Evolutionary conservation across 2,888 invertebrate species (phyloP).

Genomic region (Merodon equestris): DNA sequence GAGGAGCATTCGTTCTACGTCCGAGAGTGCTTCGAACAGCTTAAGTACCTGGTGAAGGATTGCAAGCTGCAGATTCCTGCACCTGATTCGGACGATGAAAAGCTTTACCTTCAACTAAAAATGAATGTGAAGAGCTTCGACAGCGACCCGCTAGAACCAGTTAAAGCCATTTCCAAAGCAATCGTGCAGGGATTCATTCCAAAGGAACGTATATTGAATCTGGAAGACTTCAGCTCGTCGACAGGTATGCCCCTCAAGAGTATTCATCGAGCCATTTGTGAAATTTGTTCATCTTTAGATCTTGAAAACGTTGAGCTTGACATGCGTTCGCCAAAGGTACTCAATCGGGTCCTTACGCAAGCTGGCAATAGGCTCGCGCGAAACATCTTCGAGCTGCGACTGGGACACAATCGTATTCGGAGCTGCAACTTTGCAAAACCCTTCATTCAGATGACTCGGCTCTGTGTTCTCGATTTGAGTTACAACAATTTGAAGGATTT

Average conservation of each 20-base stretch:
- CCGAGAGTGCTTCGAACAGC: conserved; percentile 74
- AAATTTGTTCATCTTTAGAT: conserved; percentile 38
- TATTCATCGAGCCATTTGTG: not conserved
- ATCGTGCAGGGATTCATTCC: conserved; percentile 72
- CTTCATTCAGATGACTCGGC: conserved; percentile 72
- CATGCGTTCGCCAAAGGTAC: conserved; percentile 72
- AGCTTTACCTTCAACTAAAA: conserved; percentile 71
- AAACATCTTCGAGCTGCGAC: conserved; percentile 73
- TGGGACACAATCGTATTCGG: conserved; percentile 74
- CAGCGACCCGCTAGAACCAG: conserved; percentile 73
- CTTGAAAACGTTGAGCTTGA: conserved; percentile 73
- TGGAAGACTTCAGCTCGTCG: conserved; percentile 73
- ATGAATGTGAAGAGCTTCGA: conserved; percentile 74
- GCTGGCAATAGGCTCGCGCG: conserved; percentile 73
- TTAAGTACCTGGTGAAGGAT: conserved; percentile 71
- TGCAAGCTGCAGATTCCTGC: conserved; percentile 71
- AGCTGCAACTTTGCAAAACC: conserved; percentile 70
- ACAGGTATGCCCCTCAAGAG: conserved; percentile 59
- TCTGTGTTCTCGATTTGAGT: conserved; percentile 74
- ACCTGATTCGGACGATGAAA: conserved; percentile 60
- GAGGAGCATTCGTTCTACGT: conserved; percentile 74
- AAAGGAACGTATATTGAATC: conserved; percentile 73
- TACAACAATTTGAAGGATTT: conserved; percentile 74
- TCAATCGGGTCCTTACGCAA: conserved; percentile 71
- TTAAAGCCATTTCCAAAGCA: conserved; percentile 72